Evolutionary conservation across 2,113 vertebrate species (phyloP).

Genomic region (Coptodon rendalli): DNA sequence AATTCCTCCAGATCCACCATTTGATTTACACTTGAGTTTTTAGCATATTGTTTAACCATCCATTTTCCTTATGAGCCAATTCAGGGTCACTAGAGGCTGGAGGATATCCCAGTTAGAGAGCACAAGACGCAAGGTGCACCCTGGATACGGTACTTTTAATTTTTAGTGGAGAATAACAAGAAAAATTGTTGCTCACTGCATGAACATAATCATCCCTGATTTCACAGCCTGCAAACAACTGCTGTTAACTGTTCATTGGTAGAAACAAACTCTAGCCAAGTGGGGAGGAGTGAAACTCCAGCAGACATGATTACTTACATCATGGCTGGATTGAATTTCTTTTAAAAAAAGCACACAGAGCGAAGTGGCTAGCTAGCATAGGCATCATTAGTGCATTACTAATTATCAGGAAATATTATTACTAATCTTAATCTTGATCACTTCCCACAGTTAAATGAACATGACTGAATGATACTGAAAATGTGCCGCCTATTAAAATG

Average conservation of each 20-base stretch:
- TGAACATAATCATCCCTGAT: not conserved
- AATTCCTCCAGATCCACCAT: not conserved
- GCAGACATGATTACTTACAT: not conserved
- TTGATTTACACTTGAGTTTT: not conserved
- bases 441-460: not conserved
- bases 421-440: not conserved
- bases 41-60: not conserved
- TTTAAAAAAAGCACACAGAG: accelerated
- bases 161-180: not conserved
- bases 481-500: not conserved
- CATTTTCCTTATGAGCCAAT: not conserved
- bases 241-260: not conserved
- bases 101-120: not conserved
- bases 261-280: not conserved
- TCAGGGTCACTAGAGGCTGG: not conserved
- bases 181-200: not conserved
- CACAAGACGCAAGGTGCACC: not conserved
- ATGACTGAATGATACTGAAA: not conserved
- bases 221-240: not conserved
- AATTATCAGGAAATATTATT: not conserved
- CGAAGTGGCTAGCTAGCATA: not conserved
- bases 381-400: not conserved
- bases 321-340: not conserved
- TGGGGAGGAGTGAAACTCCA: not conserved
- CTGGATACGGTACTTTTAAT: not conserved